Conservation (phyloP, 2,797 vertebrate species). For the Florisuga fusca region DNA sequence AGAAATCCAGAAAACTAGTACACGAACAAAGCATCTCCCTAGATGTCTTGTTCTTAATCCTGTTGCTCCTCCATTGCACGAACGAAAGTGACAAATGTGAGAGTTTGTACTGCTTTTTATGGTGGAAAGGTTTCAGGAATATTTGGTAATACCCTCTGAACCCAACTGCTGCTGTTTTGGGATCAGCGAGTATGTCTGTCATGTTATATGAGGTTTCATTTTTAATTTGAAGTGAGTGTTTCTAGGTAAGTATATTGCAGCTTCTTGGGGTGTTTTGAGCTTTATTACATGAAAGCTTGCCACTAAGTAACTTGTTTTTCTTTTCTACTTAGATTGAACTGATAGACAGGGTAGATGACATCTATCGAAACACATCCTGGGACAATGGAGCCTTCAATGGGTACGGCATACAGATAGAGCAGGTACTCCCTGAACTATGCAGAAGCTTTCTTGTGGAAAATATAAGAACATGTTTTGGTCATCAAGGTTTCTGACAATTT, state of each 20-base stretch:
- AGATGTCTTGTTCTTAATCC: neutral
- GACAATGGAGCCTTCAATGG: slow-evolving; percentile 84
- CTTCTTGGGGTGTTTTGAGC: neutral
- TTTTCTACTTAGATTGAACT: slow-evolving; percentile 89
- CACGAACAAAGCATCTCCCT: neutral
- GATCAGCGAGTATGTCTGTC: neutral
- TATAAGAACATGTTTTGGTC: neutral
- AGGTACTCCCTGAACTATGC: slow-evolving; percentile 80
- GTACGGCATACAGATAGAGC: slow-evolving; percentile 96
- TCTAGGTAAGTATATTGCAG: neutral
- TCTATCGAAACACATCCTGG: slow-evolving; percentile 97
- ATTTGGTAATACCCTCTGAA: neutral
- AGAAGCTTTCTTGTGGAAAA: neutral
- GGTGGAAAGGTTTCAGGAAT: neutral
- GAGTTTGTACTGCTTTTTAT: neutral
- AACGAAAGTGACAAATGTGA: neutral
- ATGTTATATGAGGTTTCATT: neutral
- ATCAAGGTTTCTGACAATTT: neutral
- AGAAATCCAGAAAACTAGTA: neutral
- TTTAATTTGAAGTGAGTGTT: neutral
- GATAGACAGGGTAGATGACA: slow-evolving; percentile 97
- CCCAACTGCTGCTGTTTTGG: neutral
- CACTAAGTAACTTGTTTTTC: neutral
- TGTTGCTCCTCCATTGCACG: neutral
- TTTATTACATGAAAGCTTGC: neutral